phyloP scores from a whole-genome alignment of 64 coral and sea anemone species.

The Pocillopora verrucosa region DNA sequence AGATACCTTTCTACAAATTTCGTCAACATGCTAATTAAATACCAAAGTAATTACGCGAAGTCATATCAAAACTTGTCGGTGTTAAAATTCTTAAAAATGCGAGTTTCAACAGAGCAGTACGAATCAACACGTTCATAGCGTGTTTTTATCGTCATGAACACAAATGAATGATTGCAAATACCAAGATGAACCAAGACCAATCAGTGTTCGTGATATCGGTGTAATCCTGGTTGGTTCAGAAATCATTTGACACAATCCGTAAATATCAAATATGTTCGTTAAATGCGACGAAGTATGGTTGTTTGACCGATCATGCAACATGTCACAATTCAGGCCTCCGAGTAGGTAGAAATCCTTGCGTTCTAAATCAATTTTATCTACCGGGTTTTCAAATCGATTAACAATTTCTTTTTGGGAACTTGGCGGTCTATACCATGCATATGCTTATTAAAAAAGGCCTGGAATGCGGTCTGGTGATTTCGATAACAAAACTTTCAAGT shows the following conservation, averaged over 20 bases:
- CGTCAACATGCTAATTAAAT: too few species aligned
- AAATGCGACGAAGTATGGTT: not conserved
- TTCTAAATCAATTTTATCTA: conserved; percentile 48
- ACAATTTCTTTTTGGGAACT: not conserved
- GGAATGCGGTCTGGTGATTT: conserved; percentile 23
- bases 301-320: conserved; percentile 4
- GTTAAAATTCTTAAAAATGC: too few species aligned
- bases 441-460: not conserved
- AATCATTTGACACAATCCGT: conserved; percentile 35
- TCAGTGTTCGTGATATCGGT: not conserved
- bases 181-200: conserved; percentile 39
- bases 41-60: too few species aligned
- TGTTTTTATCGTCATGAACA: conserved; percentile 48
- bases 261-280: conserved; percentile 42
- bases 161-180: conserved; percentile 40
- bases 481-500: conserved; percentile 16
- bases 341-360: too few species aligned
- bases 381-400: not conserved
- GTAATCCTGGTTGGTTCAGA: conserved; percentile 52
- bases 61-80: too few species aligned
- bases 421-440: conserved; percentile 48
- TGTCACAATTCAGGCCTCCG: conserved; percentile 55
- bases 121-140: not conserved
- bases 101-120: too few species aligned
- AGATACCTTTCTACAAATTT: not conserved